These are phyloP conservation scores for Perithous albicinctus DNA, from an alignment of 2,888 invertebrate species.

Conservation along the genomic window DNA sequence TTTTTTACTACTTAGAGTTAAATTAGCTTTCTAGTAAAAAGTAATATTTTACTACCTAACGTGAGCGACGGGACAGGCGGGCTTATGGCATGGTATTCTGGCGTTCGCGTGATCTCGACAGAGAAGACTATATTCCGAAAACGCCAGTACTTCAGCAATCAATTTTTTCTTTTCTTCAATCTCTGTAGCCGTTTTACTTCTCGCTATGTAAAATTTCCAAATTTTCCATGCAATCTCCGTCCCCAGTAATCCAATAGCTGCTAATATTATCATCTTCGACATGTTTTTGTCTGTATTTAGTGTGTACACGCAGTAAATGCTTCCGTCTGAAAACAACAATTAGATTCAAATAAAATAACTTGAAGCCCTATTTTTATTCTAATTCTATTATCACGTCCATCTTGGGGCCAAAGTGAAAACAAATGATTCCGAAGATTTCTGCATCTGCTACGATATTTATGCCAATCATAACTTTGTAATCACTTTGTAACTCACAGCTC, in stretches of 20 bases:
- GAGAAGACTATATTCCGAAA: conserved; percentile 74
- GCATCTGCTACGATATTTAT: too few relatives aligned
- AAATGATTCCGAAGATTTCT: too few relatives aligned
- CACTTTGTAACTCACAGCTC: too few relatives aligned
- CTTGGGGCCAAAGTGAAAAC: too few relatives aligned
- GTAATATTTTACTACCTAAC: conserved; percentile 72
- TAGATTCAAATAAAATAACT: too few relatives aligned
- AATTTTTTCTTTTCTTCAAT: conserved; percentile 19
- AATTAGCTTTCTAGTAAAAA: too few relatives aligned
- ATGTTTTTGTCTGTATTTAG: neutral
- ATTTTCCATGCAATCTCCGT: conserved; percentile 67
- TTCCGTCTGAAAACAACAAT: too few relatives aligned
- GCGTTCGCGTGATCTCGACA: conserved; percentile 74
- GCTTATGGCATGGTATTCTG: conserved; percentile 66
- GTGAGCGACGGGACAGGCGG: conserved; percentile 72
- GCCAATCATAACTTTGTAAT: too few relatives aligned
- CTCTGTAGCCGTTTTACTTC: conserved; percentile 4
- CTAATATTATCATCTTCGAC: conserved; percentile 16
- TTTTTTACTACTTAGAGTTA: too few relatives aligned
- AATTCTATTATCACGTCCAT: too few relatives aligned
- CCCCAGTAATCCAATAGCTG: conserved; percentile 53
- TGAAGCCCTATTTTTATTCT: too few relatives aligned
- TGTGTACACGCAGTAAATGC: neutral
- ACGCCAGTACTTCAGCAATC: conserved; percentile 78
- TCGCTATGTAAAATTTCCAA: conserved; percentile 54